A percentile compares a stretch with the other conserved stretches of the same genome.
Evolutionary conservation across 23 tunicate species (phyloP).

Genomic region (Aplidium turbinatum): DNA sequence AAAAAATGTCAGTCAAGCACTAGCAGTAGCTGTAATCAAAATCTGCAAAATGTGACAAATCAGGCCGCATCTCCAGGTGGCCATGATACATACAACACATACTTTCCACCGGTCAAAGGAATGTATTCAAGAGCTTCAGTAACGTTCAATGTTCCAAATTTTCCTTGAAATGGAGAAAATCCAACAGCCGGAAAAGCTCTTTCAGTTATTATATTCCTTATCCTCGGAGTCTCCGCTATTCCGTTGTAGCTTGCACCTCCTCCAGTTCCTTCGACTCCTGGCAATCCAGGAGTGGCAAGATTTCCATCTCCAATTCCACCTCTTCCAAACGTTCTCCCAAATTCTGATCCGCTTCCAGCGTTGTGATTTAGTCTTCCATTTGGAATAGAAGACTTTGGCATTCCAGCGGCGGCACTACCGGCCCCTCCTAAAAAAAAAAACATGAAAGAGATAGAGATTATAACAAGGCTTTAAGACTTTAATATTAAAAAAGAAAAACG

Average conservation of each 20-base stretch:
- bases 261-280: conserved; percentile 74
- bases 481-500: no score
- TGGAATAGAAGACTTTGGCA: not conserved
- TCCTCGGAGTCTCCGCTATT: conserved; percentile 30
- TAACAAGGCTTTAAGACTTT: no score
- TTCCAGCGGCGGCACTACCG: conserved; percentile 35
- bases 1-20: no score
- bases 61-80: no score
- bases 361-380: conserved; percentile 46
- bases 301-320: conserved; percentile 60
- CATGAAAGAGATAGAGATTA: no score
- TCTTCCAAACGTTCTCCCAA: conserved; percentile 57
- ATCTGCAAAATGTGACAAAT: no score
- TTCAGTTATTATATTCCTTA: conserved; percentile 26
- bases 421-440: conserved; percentile 85
- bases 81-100: not conserved
- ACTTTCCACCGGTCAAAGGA: conserved; percentile 81
- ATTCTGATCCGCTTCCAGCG: conserved; percentile 74
- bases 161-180: conserved; percentile 37
- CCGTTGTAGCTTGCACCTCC: conserved; percentile 94
- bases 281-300: conserved; percentile 37
- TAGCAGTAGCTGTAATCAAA: no score
- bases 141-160: conserved; percentile 6
- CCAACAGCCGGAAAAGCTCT: conserved; percentile 58
- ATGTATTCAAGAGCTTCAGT: not conserved